A percentile compares a stretch with the other conserved stretches of the same genome.
Evolutionary conservation across 2,113 vertebrate genomes (phyloP).

Genomic region (Rallus limicola): DNA sequence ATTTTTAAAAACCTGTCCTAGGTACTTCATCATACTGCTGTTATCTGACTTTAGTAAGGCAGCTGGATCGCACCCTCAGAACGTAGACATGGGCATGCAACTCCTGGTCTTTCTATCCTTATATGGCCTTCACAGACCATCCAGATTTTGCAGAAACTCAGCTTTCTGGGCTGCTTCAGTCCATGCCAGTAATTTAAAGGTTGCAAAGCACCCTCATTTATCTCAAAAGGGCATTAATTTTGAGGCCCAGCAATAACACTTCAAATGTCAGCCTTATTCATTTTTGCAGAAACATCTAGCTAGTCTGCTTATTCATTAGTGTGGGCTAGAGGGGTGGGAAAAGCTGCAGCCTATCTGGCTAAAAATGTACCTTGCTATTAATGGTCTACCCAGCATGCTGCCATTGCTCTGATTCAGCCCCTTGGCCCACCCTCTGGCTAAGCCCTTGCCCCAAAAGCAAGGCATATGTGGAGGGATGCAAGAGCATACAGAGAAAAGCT

Average conservation of each 20-base stretch:
- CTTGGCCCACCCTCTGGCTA: background rate
- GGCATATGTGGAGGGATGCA: background rate
- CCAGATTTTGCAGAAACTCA: background rate
- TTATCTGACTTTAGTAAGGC: constrained; percentile 15
- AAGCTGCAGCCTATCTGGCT: background rate
- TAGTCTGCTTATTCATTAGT: background rate
- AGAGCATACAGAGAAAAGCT: background rate
- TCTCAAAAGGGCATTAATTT: constrained; percentile 3
- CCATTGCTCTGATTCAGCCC: background rate
- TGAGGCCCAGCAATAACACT: background rate
- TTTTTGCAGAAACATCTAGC: background rate
- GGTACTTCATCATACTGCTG: background rate
- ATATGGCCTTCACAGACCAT: background rate
- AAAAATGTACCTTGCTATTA: background rate
- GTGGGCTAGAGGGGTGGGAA: constrained; percentile 14
- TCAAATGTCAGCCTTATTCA: constrained; percentile 8
- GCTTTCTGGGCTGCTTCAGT: background rate
- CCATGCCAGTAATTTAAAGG: background rate
- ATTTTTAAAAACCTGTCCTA: background rate
- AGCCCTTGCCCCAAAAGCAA: background rate
- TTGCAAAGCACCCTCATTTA: background rate
- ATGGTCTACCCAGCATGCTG: background rate
- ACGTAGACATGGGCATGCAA: background rate
- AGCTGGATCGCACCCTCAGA: background rate
- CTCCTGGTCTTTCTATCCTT: background rate